Conservation (phyloP, 2,797 vertebrate species). For the Gallinago nigripennis region DNA sequence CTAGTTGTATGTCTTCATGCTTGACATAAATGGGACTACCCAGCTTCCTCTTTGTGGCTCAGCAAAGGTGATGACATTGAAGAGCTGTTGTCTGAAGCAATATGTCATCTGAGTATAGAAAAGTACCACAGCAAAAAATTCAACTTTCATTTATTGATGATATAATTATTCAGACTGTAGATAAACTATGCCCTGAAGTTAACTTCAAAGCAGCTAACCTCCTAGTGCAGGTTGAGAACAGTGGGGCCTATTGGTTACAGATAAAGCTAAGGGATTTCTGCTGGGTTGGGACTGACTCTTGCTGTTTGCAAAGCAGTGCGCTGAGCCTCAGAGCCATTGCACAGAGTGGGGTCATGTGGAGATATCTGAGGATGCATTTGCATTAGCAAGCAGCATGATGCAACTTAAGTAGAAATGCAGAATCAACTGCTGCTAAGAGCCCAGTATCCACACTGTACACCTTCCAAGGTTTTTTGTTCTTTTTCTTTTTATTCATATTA, state of each 20-base stretch:
- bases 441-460: neutral
- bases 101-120: neutral
- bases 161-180: neutral
- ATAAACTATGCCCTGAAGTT: neutral
- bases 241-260: neutral
- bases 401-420: neutral
- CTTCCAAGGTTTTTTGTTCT: fast-evolving
- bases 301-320: neutral
- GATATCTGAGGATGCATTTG: neutral
- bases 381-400: neutral
- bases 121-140: neutral
- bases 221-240: neutral
- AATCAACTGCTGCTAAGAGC: neutral
- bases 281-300: neutral
- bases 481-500: neutral
- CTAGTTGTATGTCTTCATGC: neutral
- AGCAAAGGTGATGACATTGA: neutral
- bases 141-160: neutral
- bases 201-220: neutral
- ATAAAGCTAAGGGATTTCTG: neutral
- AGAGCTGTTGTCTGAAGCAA: neutral
- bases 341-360: neutral
- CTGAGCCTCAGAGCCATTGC: neutral
- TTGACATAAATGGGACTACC: neutral
- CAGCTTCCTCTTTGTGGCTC: neutral